These are phyloP conservation scores for Meteorus sp. DNA, from an alignment of 1,140 invertebrate species.

Conservation along the genomic window DNA sequence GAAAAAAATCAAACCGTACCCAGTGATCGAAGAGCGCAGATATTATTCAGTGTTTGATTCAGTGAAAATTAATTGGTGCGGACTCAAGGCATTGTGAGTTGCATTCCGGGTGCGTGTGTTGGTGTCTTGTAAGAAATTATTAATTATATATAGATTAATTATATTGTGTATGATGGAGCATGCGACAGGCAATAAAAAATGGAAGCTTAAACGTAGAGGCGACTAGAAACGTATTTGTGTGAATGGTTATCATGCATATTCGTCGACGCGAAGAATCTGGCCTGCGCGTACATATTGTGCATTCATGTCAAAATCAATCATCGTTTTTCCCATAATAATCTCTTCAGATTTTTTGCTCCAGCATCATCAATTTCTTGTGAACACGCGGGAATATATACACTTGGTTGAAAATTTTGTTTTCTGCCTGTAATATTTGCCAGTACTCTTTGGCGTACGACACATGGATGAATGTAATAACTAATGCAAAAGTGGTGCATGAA, in stretches of 20 bases:
- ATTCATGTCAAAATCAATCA: background rate
- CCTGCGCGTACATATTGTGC: background rate
- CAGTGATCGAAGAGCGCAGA: constrained; percentile 43
- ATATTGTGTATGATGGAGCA: constrained; percentile 1
- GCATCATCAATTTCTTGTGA: no score
- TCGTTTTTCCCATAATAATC: no score
- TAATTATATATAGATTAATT: background rate
- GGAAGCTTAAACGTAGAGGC: no score
- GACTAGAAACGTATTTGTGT: constrained; percentile 13
- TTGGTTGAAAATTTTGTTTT: no score
- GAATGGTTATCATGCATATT: constrained; percentile 13
- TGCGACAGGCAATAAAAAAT: constrained; percentile 17
- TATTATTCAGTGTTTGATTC: no score
- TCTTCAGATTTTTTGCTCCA: no score
- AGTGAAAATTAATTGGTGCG: constrained; percentile 46
- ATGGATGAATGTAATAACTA: constrained; percentile 6
- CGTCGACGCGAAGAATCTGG: constrained; percentile 21
- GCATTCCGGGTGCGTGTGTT: constrained; percentile 50
- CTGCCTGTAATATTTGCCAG: no score
- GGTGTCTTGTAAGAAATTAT: constrained; percentile 48
- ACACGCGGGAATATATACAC: no score
- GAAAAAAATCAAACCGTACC: constrained; percentile 41
- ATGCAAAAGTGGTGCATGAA: constrained; percentile 11
- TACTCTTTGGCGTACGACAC: constrained; percentile 14
- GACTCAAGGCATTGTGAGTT: constrained; percentile 51